A percentile compares a stretch with the other conserved stretches of the same genome.
Conservation (phyloP, 2,888 invertebrate genomes). For the Diplolepis rosae region DNA sequence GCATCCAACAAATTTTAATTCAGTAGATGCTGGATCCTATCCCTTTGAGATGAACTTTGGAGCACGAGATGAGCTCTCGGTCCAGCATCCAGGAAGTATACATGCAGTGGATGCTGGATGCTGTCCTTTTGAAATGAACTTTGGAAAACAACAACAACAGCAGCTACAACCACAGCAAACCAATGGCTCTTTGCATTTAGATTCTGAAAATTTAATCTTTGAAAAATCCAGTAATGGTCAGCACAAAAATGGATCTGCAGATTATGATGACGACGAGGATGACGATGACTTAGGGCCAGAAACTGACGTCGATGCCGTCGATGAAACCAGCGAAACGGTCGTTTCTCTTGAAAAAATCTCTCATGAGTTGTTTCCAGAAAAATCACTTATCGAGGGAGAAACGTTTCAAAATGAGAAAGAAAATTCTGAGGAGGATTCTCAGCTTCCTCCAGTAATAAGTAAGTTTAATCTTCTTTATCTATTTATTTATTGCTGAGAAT, state of each 20-base stretch:
- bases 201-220: conserved; percentile 38
- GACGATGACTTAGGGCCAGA: conserved; percentile 84
- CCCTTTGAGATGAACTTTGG: conserved; percentile 17
- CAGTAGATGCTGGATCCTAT: conserved; percentile 3
- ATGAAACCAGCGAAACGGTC: conserved; percentile 73
- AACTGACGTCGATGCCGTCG: conserved; percentile 83
- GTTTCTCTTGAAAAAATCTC: conserved; percentile 49
- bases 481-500: too few relatives aligned
- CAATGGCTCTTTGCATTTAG: conserved; percentile 39
- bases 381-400: conserved; percentile 54
- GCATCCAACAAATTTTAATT: conserved; percentile 12
- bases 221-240: conserved; percentile 58
- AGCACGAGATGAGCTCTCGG: neutral
- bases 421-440: conserved; percentile 20
- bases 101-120: conserved; percentile 14
- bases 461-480: neutral
- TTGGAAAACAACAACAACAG: neutral
- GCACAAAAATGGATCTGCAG: conserved; percentile 54
- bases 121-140: conserved; percentile 12
- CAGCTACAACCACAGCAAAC: conserved; percentile 38
- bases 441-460: neutral
- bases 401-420: conserved; percentile 21
- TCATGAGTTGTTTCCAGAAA: conserved; percentile 59
- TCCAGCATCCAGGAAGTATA: neutral
- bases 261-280: conserved; percentile 70